A percentile compares a stretch with the other conserved stretches of the same genome.
These are phyloP conservation scores for Tragelaphus scriptus DNA, from an alignment of 2,113 vertebrate species.

Conservation along the genomic window DNA sequence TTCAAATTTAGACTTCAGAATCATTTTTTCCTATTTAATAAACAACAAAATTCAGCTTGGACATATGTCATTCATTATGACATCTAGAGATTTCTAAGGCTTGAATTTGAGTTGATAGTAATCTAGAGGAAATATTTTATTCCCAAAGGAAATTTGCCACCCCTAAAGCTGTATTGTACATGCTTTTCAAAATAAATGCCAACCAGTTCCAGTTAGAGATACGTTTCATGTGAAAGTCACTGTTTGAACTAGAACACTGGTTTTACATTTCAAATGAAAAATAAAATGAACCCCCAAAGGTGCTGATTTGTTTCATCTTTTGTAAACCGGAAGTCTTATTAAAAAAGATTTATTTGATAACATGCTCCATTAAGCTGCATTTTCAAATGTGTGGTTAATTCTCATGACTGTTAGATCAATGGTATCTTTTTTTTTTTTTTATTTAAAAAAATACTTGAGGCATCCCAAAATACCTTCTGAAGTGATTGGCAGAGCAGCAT, in stretches of 20 bases:
- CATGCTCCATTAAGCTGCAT: neutral
- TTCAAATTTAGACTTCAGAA: slow-evolving; percentile 11
- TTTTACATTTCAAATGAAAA: slow-evolving; percentile 41
- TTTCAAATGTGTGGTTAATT: slow-evolving; percentile 39
- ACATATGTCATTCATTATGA: neutral
- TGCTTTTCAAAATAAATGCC: neutral
- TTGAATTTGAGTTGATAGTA: neutral
- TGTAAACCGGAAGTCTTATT: slow-evolving; percentile 28
- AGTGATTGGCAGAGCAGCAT: neutral
- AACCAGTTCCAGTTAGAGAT: rapidly evolving
- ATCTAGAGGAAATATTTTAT: slow-evolving; percentile 12
- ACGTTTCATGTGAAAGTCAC: neutral
- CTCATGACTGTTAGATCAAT: slow-evolving; percentile 32
- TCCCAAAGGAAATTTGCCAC: neutral
- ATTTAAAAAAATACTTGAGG: neutral
- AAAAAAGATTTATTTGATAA: slow-evolving; percentile 22
- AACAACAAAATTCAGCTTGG: neutral
- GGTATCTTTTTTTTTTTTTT: neutral
- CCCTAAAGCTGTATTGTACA: neutral
- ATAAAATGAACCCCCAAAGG: neutral
- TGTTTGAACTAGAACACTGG: slow-evolving; percentile 9
- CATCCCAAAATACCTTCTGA: neutral
- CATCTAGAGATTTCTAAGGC: neutral
- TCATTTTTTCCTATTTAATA: neutral
- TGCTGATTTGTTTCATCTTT: slow-evolving; percentile 4